Conservation (phyloP, 2,888 invertebrate genomes). For the Proisotoma minuta region DNA sequence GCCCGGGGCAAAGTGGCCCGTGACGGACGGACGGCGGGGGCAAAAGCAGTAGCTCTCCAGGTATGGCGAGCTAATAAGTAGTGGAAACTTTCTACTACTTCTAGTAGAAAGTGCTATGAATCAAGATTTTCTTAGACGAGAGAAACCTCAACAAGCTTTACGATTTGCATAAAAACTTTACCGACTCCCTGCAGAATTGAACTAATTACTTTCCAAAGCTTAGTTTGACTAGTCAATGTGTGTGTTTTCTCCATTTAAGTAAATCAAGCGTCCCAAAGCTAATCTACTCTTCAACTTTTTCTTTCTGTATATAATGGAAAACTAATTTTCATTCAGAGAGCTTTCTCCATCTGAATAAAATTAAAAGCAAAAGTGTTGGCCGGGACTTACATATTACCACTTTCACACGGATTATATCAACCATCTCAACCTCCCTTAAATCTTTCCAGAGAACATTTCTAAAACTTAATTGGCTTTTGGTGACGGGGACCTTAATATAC, state of each 20-base stretch:
- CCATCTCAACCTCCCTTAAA: not conserved
- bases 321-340: not conserved
- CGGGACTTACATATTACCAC: not conserved
- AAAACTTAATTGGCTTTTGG: slow-evolving; percentile 7
- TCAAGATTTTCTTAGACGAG: too few species aligned
- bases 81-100: too few species aligned
- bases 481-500: not conserved
- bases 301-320: not conserved
- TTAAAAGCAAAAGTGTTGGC: slow-evolving; percentile 4
- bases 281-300: not conserved
- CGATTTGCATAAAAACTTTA: too few species aligned
- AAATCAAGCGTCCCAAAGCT: not conserved
- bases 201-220: slow-evolving; percentile 27
- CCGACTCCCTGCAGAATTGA: slow-evolving; percentile 29
- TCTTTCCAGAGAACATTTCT: too few species aligned
- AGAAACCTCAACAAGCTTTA: too few species aligned
- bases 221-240: not conserved
- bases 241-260: not conserved
- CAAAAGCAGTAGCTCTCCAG: too few species aligned
- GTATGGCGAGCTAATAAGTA: too few species aligned
- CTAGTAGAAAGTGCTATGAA: too few species aligned
- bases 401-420: not conserved
- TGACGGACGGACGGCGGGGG: too few species aligned
- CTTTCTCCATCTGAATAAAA: not conserved
- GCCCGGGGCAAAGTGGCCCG: too few species aligned